These are phyloP conservation scores for Sebastes taczanowskii DNA, from an alignment of 2,797 vertebrate genomes.

Conservation along the genomic window DNA sequence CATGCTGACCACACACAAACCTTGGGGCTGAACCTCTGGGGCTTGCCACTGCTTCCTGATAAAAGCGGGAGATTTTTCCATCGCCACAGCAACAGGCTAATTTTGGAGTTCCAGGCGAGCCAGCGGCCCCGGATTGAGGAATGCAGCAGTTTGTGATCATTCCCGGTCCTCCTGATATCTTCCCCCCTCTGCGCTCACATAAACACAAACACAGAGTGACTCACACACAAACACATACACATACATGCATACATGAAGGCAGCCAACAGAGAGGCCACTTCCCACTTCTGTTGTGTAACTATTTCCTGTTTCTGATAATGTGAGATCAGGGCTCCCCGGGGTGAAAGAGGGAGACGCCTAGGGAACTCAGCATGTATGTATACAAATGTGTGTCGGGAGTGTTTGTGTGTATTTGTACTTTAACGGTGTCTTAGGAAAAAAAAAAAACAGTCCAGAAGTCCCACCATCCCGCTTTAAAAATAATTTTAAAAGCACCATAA, in stretches of 20 bases:
- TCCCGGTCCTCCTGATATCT: constrained; percentile 55
- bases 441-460: background rate
- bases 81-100: constrained; percentile 72
- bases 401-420: background rate
- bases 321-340: constrained; percentile 65
- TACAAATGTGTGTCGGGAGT: background rate
- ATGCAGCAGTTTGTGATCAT: constrained; percentile 78
- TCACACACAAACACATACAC: constrained; percentile 20
- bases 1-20: constrained; percentile 49
- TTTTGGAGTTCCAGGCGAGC: constrained; percentile 75
- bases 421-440: background rate
- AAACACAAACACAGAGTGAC: constrained; percentile 12
- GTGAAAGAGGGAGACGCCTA: constrained; percentile 29
- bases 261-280: constrained; percentile 46
- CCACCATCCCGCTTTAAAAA: constrained; percentile 2
- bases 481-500: constrained; percentile 6
- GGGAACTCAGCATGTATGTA: constrained; percentile 3
- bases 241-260: constrained; percentile 38
- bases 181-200: constrained; percentile 24
- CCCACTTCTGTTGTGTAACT: constrained; percentile 77
- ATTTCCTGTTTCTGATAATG: constrained; percentile 76
- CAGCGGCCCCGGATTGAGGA: constrained; percentile 68
- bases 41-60: constrained; percentile 73
- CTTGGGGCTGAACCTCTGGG: constrained; percentile 36
- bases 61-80: constrained; percentile 70